Evolutionary conservation across 1,140 invertebrate genomes (phyloP), one percentile per base, ranked within the genome.

Genomic region (Scylla paramamosain): DNA sequence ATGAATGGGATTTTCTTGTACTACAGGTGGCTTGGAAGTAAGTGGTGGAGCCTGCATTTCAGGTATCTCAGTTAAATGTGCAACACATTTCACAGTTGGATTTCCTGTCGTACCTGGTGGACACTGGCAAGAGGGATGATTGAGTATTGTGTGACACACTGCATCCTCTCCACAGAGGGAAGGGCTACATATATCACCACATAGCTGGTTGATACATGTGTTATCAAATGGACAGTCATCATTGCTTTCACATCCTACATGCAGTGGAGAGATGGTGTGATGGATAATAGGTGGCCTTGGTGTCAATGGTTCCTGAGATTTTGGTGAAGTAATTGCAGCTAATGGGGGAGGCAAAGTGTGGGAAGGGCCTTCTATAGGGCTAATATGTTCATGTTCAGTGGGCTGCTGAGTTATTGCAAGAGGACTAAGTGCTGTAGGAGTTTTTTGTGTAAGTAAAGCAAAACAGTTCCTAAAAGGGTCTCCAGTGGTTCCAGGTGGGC

Each of bases 71-170:
- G 89, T 86, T 28, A 31, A 12, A 29, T 67, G 25, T 16, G 97
- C 98, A 98, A 97, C 97, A 97, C 98, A 99, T 97, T 99, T 98
- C 16, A 98, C 97, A 96, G 98, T 98, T 45, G 98, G 98, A 97
- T 99, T 98, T 95, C 98, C 99, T 86, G 98, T 99, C 96, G 99
- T 99, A 84, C 98, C 98, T 82, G 97, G 97, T 28, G 98, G 98
- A 96, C 98, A 99, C 95, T 97, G 98, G 96, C 99, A 99, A 92
- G 98, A 98, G 3, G 98, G 98, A 45, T 98, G 97, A 96, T 98
- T 98, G 87, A 96, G 92, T 45, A 98, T 97, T 1, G 98, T 98
- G n/a, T 98, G 97, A 93, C 97, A 97, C 31, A 96, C 94, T 31
- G 97, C 96, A 95, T 96, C 97, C 96, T 96, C 96, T 95, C 96